Conservation (phyloP, 2,888 invertebrate genomes). For the Eudasyphora cyanicolor region DNA sequence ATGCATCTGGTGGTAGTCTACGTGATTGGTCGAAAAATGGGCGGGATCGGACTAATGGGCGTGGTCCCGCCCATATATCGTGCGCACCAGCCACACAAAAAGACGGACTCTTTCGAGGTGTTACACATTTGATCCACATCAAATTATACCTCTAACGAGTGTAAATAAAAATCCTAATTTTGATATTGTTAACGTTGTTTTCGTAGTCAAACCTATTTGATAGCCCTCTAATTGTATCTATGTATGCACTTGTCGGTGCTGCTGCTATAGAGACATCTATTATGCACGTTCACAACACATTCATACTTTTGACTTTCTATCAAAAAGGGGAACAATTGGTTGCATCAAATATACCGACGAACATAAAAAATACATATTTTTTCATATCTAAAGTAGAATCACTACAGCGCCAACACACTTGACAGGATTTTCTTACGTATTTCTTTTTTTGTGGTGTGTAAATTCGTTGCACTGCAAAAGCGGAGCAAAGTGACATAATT, state of each 20-base stretch:
- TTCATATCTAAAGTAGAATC: background rate
- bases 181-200: too few relatives aligned
- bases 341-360: constrained; percentile 1
- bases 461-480: background rate
- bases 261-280: background rate
- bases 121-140: too few relatives aligned
- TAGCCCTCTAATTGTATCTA: too few relatives aligned
- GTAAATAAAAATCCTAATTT: too few relatives aligned
- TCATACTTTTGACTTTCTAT: background rate
- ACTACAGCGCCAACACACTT: constrained; percentile 30
- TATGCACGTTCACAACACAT: background rate
- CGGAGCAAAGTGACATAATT: constrained; percentile 45
- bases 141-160: too few relatives aligned
- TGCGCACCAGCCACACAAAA: too few relatives aligned
- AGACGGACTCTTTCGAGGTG: too few relatives aligned
- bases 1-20: too few relatives aligned
- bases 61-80: too few relatives aligned
- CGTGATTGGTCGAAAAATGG: too few relatives aligned
- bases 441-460: background rate
- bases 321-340: constrained; percentile 27
- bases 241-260: background rate
- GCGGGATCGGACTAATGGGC: too few relatives aligned
- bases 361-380: background rate
- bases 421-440: constrained; percentile 12
- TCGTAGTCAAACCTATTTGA: too few relatives aligned